phyloP scores from a whole-genome alignment of 2,113 vertebrate genomes.

The Cynopterus brachyotis region DNA sequence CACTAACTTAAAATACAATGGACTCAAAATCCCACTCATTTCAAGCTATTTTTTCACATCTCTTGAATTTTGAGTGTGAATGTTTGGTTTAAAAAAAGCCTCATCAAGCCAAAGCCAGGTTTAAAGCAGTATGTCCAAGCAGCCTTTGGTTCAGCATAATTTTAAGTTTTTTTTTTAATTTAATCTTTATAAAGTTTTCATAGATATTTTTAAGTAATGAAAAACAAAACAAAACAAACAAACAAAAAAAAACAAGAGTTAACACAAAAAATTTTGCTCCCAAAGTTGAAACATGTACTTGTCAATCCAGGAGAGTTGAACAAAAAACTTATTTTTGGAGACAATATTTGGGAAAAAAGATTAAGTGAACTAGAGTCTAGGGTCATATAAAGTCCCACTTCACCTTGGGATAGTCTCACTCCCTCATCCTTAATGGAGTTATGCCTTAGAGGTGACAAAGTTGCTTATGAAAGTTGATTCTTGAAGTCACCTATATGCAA shows the following conservation, averaged over 20 bases:
- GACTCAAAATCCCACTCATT: background rate
- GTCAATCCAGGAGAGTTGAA: background rate
- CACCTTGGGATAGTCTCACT: background rate
- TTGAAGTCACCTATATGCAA: background rate
- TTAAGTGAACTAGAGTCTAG: background rate
- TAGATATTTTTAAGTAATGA: background rate
- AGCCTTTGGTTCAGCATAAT: background rate
- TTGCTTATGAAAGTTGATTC: background rate
- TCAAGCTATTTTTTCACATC: background rate
- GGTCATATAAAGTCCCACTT: background rate
- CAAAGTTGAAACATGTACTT: background rate
- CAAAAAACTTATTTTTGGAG: background rate
- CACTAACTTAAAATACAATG: background rate
- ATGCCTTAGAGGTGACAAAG: background rate
- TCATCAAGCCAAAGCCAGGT: background rate
- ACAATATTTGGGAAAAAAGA: background rate
- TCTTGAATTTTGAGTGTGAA: background rate
- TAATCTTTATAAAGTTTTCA: conserved; percentile 13
- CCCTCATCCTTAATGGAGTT: background rate
- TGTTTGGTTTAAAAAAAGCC: conserved; percentile 11
- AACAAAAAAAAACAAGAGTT: no score
- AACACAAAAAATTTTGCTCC: background rate
- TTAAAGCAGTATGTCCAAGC: background rate
- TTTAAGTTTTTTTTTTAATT: background rate
- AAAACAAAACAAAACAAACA: no score